Evolutionary conservation across 1,140 invertebrate genomes (phyloP), one percentile per base, ranked within the genome.

Genomic region (Drosophila kanapiae): DNA sequence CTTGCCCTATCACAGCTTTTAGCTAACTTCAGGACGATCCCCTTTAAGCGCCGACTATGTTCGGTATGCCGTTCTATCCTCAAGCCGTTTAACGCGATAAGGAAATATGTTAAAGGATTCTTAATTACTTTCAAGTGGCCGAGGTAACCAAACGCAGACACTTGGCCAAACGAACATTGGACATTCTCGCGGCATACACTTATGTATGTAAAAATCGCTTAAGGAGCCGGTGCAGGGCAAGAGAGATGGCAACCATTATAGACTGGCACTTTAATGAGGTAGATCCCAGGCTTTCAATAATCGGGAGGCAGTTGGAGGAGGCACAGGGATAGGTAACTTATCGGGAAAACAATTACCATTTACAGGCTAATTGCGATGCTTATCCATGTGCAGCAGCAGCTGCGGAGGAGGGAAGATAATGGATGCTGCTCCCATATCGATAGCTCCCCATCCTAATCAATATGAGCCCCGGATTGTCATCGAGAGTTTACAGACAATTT

Each of bases 31-130:
- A 27, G 35, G 13, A 38, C 35, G 10, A 68, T 47, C 67, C 49
- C 65, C 53, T 23, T 37, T 42, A n/a, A 35, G 18, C 58, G 10
- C 60, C 67, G 38, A 42, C 84, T 18, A 63, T 88, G 84, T 6
- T 16, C 35, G 51, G 42, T 33, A 62, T 58, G 75, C 51, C 67
- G 45, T 79, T 78, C 76, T 72, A 87, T 72, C 67, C 53, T 60
- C 60, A 63, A 57, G 48, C 35, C 76, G 57, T 87, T 87, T 74
- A 67, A 77, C 68, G 77, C 74, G 84, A 90, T 87, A 88, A 75
- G 84, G 78, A 81, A 87, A 84, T 90, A 90, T 87, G 82, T 82
- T 78, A 90, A 88, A 88, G 85, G 85, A 88, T 85, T 88, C 80
- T 90, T 85, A 88, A 88, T 88, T 88, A 83, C 85, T 88, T 81